A percentile compares a stretch with the other conserved stretches of the same genome.
phyloP scores from a whole-genome alignment of 2,888 invertebrate species.

The Eilema caniola region DNA sequence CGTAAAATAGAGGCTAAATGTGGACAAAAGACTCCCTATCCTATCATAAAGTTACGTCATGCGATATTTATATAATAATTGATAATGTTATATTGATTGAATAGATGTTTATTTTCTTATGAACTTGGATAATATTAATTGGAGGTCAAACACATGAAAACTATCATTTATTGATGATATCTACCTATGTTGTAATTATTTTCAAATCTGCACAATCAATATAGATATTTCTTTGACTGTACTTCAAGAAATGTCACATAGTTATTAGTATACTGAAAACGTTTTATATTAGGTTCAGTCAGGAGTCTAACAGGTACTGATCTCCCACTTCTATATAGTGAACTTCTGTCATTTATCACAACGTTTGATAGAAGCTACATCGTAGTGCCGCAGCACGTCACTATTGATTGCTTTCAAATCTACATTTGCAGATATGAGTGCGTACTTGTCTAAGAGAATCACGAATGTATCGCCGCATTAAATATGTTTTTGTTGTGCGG shows the following conservation, averaged over 20 bases:
- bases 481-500: slow-evolving; percentile 66
- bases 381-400: not conserved
- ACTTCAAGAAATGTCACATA: too few species aligned
- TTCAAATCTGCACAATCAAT: too few species aligned
- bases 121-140: slow-evolving; percentile 15
- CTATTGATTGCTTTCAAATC: slow-evolving; percentile 6
- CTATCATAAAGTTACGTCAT: too few species aligned
- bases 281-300: too few species aligned
- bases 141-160: slow-evolving; percentile 32
- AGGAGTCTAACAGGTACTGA: too few species aligned
- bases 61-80: not conserved
- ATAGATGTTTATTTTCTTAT: not conserved
- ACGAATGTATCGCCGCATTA: slow-evolving; percentile 53
- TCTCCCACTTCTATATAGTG: not conserved
- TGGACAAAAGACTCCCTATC: too few species aligned
- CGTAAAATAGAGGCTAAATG: too few species aligned
- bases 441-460: slow-evolving; percentile 32
- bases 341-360: not conserved
- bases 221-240: too few species aligned
- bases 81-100: slow-evolving; percentile 17
- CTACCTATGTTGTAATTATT: not conserved
- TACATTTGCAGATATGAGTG: slow-evolving; percentile 14
- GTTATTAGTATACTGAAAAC: too few species aligned
- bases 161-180: slow-evolving; percentile 8
- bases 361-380: not conserved